These are phyloP conservation scores for Planococcus citri DNA, from an alignment of 1,140 invertebrate genomes.

Conservation along the genomic window DNA sequence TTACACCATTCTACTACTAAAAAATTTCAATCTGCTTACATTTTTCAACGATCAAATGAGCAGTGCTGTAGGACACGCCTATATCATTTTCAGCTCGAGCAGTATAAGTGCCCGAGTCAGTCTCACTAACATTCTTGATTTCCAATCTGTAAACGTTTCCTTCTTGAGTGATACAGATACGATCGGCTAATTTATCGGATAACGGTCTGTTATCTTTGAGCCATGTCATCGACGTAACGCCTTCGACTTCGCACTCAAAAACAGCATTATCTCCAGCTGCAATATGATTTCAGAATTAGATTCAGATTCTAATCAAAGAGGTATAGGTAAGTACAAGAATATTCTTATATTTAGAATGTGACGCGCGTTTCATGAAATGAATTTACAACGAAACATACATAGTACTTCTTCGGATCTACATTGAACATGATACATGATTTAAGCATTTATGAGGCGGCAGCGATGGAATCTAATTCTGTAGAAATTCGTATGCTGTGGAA, in stretches of 20 bases:
- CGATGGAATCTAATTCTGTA: too few relatives aligned
- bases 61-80: conserved; percentile 55
- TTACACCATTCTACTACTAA: not conserved
- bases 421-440: not conserved
- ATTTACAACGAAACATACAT: too few relatives aligned
- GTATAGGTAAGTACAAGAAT: conserved; percentile 22
- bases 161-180: conserved; percentile 47
- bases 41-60: conserved; percentile 70
- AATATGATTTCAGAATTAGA: conserved; percentile 22
- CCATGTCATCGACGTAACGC: conserved; percentile 59
- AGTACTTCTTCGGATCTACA: too few relatives aligned
- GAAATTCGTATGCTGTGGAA: too few relatives aligned
- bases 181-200: conserved; percentile 58
- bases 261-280: conserved; percentile 71
- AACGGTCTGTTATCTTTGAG: conserved; percentile 77
- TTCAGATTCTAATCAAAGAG: not conserved
- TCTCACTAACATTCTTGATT: conserved; percentile 64
- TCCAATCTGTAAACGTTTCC: conserved; percentile 48
- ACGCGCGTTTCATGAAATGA: not conserved
- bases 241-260: conserved; percentile 65
- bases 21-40: conserved; percentile 40
- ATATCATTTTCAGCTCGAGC: conserved; percentile 77
- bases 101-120: conserved; percentile 82
- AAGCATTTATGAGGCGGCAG: not conserved
- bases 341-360: not conserved